Evolutionary conservation across 2,888 invertebrate genomes (phyloP).

Genomic region (Phania funesta): DNA sequence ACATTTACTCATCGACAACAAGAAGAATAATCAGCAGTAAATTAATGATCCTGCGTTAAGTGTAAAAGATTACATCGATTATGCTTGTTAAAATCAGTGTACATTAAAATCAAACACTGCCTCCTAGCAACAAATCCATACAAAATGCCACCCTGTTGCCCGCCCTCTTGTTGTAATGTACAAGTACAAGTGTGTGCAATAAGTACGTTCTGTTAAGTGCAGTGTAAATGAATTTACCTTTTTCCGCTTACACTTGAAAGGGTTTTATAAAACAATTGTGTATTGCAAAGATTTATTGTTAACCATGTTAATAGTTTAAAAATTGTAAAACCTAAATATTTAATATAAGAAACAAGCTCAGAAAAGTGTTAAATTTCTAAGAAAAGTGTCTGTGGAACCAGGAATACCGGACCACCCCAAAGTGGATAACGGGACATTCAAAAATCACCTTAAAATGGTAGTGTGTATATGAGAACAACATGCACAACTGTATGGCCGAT

Average conservation of each 20-base stretch:
- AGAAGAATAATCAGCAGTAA: conserved; percentile 32
- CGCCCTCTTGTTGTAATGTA: neutral
- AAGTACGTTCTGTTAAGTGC: conserved; percentile 49
- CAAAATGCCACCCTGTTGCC: neutral
- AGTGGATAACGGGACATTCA: no score
- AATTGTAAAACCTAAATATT: neutral
- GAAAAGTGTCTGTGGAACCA: no score
- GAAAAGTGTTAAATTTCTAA: neutral
- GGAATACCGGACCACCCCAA: no score
- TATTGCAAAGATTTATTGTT: conserved; percentile 43
- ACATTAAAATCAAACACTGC: conserved; percentile 53
- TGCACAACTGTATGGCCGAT: no score
- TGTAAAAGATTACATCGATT: conserved; percentile 61
- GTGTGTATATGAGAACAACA: no score
- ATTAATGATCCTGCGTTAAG: conserved; percentile 65
- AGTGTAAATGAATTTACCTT: conserved; percentile 54
- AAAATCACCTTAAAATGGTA: no score
- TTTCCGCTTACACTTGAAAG: conserved; percentile 16
- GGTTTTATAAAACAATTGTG: neutral
- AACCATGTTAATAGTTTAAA: conserved; percentile 48
- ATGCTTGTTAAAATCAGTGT: conserved; percentile 62
- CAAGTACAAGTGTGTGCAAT: conserved; percentile 3
- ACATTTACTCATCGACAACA: neutral
- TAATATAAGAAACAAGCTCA: neutral
- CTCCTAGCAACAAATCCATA: conserved; percentile 16